Evolutionary conservation across 2,888 invertebrate species (phyloP), one percentile per base, ranked within the genome.

Genomic region (Caenorhabditis wallacei): DNA sequence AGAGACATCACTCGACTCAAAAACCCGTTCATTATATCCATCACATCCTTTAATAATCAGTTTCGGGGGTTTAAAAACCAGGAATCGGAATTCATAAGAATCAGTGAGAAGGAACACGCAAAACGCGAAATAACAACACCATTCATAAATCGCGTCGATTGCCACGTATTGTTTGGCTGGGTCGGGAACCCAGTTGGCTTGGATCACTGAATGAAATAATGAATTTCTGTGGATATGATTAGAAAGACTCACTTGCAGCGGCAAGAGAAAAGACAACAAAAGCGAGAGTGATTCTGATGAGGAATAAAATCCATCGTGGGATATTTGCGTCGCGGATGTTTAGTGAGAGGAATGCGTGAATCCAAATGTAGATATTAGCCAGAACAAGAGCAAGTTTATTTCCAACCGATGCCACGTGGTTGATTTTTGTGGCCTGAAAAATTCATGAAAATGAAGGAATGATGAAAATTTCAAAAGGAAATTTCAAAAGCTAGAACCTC

Each of bases 91-190:
- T 61, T 82, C 82, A 54, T 66, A 76, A 11, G 82, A 51, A 53
- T 82, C 82, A 13, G 82, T 82, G 30, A 82, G 76, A 22, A 82
- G 66, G 48, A 82, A 82, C 10, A 63, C 63, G 13, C 43, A 76
- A 20, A 76, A 82, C 8, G 82, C 46, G 11, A 82, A 82, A 35
- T 82, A 82, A 43, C 82, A 82, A 26, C 76, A 76, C 82, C 82
- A 82, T 53, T 82, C 82, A 26, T 82, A 82, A 3, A 82, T 82
- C 2, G 82, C 82, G 20, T 70, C 70, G 43, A 82, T 70, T 40
- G 81, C 66, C 40, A 70, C 26, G 48, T 64, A 61, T 22, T 74
- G 80, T 30, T 74, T 74, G 8, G 43, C 40, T 3, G 66, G 68
- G 22, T 80, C 78, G 8, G 64, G 69, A 0, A 70, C 70, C 70